Evolutionary conservation across 2,888 invertebrate species (phyloP), one percentile per base, ranked within the genome.

Genomic region (Liodrosophila aerea): DNA sequence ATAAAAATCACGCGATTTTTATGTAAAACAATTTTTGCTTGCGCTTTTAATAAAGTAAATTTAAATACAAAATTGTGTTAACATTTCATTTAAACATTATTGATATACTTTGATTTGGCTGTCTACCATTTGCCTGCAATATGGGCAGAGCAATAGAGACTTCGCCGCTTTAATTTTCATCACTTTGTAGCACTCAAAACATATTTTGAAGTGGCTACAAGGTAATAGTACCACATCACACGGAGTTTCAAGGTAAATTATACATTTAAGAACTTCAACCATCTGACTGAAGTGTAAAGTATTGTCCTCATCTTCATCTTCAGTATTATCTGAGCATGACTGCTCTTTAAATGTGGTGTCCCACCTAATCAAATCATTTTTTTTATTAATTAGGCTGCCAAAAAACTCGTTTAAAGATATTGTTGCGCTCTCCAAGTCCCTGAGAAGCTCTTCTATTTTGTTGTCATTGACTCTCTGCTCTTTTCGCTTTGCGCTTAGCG

Each of bases 241-340:
- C 12, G 33, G 44, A 5, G 9, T 45, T 1, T 45, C 18, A 4
- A 22, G n/a, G 11, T 33, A 45, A 33, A 22, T 45, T 2, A 33
- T 45, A 11, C 44, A 45, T 12, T 18, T 33, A 1, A 45, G 11
- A 33, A 45, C 16, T 11, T 45, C 44, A 33, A n/a, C 7, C 16
- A 45, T 45, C 33, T 45, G 44, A 33, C 44, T 45, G 33, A 45
- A 18, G 11, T 33, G 12, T 3, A 45, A 45, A 45, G n/a, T 45
- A 31, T 15, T 33, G 18, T 12, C 33, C 16, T 12, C 2, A 18
- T 16, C 30, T 37, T 31, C n/a, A 12, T 27, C 27, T 46, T 46
- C 29, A 47, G n/a, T 22, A 22, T 22, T 9, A 16, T 43, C 43
- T n/a, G 16, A 43, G n/a, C n/a, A 31, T 31, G 15, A 31, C 22